A percentile compares a stretch with the other conserved stretches of the same genome.
Conservation (phyloP, 2,888 invertebrate genomes). For the Macrosiphum euphorbiae region DNA sequence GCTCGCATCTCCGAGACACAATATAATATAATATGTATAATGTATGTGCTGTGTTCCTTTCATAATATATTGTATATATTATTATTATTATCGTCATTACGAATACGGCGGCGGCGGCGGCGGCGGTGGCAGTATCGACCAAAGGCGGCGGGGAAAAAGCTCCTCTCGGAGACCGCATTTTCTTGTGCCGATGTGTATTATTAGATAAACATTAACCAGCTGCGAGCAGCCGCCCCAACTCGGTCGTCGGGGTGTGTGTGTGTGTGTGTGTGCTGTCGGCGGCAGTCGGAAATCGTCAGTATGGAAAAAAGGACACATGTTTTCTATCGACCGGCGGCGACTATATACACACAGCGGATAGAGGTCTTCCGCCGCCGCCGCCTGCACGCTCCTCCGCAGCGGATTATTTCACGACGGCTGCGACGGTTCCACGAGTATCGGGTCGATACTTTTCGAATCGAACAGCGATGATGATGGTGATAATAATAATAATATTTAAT, state of each 20-base stretch:
- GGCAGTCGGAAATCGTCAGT: conserved; percentile 61
- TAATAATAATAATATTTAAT: neutral
- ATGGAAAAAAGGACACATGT: conserved; percentile 65
- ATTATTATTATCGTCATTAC: neutral
- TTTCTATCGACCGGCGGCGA: conserved; percentile 64
- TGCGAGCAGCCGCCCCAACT: conserved; percentile 29
- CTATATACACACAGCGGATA: conserved; percentile 12
- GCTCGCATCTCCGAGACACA: neutral
- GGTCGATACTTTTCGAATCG: conserved; percentile 36
- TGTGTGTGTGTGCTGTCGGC: conserved; percentile 30
- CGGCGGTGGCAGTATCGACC: conserved; percentile 4
- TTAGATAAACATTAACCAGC: conserved; percentile 65
- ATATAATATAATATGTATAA: neutral
- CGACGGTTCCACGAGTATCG: neutral
- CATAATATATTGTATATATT: neutral
- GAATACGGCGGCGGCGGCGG: neutral
- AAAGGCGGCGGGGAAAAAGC: conserved; percentile 21
- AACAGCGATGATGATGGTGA: neutral
- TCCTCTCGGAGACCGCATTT: conserved; percentile 29
- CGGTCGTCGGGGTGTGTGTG: neutral
- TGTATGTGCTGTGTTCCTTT: neutral
- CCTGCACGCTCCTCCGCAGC: neutral
- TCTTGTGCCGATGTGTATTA: conserved; percentile 49
- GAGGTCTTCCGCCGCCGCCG: neutral
- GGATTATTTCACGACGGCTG: conserved; percentile 34